Percentiles rank a stretch among this genome's conserved stretches.
phyloP scores from a whole-genome alignment of 2,888 invertebrate species.

The Hyposoter didymator region DNA sequence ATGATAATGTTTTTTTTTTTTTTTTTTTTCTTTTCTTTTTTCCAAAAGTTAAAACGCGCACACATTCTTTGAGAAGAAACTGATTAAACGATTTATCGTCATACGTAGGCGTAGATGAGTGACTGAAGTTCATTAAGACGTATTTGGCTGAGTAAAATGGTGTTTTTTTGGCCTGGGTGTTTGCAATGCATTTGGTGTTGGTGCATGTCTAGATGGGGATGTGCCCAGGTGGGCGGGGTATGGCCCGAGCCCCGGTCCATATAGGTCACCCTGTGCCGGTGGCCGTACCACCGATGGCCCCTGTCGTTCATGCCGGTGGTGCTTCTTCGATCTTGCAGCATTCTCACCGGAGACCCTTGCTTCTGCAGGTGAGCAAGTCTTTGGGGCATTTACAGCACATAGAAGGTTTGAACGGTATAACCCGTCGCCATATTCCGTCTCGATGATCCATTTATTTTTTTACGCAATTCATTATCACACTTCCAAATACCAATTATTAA shows the following conservation, averaged over 20 bases:
- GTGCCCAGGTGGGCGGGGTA: constrained; percentile 83
- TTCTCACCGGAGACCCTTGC: constrained; percentile 91
- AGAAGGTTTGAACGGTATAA: constrained; percentile 25
- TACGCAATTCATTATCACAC: constrained; percentile 2
- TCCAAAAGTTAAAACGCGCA: neutral
- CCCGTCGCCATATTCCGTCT: constrained; percentile 14
- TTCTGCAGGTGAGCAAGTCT: constrained; percentile 92
- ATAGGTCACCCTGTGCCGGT: constrained; percentile 82
- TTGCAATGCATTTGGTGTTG: constrained; percentile 84
- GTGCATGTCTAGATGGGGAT: constrained; percentile 84
- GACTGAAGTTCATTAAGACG: constrained; percentile 71
- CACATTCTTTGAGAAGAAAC: neutral
- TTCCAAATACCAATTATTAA: neutral
- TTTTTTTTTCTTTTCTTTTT: too few species aligned
- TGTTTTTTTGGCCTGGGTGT: constrained; percentile 82
- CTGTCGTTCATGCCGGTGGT: constrained; percentile 82
- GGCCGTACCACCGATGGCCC: constrained; percentile 82
- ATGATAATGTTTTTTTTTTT: neutral
- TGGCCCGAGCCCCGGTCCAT: constrained; percentile 83
- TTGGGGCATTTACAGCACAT: constrained; percentile 78
- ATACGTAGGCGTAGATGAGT: constrained; percentile 64
- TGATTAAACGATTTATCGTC: constrained; percentile 11
- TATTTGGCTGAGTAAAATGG: constrained; percentile 80
- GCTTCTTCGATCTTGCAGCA: constrained; percentile 85
- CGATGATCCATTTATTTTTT: neutral